Conservation (phyloP, 2,888 invertebrate genomes). For the Drosophila atripex region DNA sequence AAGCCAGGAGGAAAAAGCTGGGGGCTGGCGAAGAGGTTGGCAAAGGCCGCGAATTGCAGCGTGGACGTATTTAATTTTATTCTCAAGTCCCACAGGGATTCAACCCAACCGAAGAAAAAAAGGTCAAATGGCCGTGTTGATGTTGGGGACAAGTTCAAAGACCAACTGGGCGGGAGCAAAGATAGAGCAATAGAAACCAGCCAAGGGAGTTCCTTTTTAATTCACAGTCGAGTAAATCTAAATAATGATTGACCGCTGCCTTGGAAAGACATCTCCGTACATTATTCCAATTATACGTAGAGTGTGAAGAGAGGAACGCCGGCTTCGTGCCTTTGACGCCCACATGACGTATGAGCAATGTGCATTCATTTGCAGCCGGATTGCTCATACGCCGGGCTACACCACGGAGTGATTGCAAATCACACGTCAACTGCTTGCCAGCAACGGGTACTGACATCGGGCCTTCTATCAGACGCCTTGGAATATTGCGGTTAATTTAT, state of each 20-base stretch:
- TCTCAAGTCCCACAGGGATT: constrained; percentile 41
- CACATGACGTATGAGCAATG: constrained; percentile 55
- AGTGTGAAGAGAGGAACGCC: background rate
- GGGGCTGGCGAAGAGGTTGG: background rate
- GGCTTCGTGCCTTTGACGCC: constrained; percentile 15
- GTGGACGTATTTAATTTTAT: constrained; percentile 68
- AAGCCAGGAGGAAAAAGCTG: constrained; percentile 14
- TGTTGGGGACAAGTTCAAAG: constrained; percentile 51
- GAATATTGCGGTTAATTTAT: constrained; percentile 36
- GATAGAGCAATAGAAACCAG: constrained; percentile 6
- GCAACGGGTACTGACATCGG: constrained; percentile 3
- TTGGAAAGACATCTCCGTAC: background rate
- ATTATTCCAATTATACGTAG: constrained; percentile 13
- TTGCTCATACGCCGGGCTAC: constrained; percentile 51
- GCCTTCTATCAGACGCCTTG: background rate
- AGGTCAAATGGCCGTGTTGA: constrained; percentile 34
- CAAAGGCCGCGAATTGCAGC: constrained; percentile 56
- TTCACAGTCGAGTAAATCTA: constrained; percentile 26
- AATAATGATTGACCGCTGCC: constrained; percentile 29
- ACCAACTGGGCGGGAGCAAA: constrained; percentile 23
- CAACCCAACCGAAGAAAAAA: constrained; percentile 14
- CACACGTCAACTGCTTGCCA: constrained; percentile 39
- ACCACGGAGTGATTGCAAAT: constrained; percentile 39
- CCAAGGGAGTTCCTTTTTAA: constrained; percentile 8
- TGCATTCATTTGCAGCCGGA: constrained; percentile 46